phyloP scores from a whole-genome alignment of 1,140 invertebrate species.

The Zaprionus inermis region DNA sequence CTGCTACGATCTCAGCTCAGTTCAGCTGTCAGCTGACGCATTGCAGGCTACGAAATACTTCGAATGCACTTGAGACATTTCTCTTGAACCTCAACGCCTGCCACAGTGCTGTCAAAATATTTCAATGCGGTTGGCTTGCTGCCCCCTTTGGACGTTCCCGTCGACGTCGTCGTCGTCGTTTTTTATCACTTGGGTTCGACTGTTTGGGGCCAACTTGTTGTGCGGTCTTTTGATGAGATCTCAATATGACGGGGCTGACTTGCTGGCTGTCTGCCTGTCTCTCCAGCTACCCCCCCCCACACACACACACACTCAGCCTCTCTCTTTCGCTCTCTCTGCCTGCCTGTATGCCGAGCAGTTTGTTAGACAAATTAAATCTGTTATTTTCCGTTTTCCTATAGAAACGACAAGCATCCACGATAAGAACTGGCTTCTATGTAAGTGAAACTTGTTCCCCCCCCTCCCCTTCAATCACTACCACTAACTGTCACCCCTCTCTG shows the following conservation, averaged over 20 bases:
- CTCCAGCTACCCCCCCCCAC: not conserved
- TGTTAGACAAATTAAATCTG: conserved; percentile 81
- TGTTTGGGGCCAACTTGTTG: conserved; percentile 59
- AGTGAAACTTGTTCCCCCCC: conserved; percentile 68
- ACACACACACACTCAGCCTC: no score
- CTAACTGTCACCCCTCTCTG: not conserved
- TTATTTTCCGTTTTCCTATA: conserved; percentile 69
- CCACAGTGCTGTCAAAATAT: conserved; percentile 79
- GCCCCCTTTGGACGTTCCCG: not conserved
- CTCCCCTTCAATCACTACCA: no score
- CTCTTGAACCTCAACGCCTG: conserved; percentile 81
- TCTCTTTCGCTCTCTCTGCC: conserved; percentile 7
- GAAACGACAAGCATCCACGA: conserved; percentile 9
- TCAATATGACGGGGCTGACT: conserved; percentile 74
- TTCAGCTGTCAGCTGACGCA: conserved; percentile 64
- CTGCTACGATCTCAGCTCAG: conserved; percentile 27
- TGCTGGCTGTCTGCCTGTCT: conserved; percentile 34
- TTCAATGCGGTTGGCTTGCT: conserved; percentile 61
- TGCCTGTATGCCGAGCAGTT: conserved; percentile 30
- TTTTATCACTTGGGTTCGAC: conserved; percentile 29
- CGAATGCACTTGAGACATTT: conserved; percentile 82
- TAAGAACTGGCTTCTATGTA: conserved; percentile 56
- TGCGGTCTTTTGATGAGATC: conserved; percentile 80
- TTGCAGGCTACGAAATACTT: conserved; percentile 66
- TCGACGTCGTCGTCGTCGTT: not conserved